A percentile compares a stretch with the other conserved stretches of the same genome.
These are phyloP conservation scores for Pempheris klunzingeri DNA, from an alignment of 2,797 vertebrate genomes.

Conservation along the genomic window DNA sequence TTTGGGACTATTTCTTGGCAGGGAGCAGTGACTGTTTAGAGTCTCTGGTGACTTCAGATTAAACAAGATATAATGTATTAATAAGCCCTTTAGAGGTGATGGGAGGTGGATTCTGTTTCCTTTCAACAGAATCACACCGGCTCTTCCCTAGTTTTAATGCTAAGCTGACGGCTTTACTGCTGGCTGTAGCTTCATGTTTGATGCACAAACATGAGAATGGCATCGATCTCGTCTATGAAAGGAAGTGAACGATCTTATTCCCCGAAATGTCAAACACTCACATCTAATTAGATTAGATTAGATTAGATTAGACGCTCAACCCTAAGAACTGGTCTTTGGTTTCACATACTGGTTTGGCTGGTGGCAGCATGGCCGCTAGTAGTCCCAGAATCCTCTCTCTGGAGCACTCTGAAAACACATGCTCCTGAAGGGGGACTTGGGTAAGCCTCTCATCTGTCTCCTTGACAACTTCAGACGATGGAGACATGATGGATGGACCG, in stretches of 20 bases:
- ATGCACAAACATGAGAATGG: not conserved
- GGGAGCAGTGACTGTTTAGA: not conserved
- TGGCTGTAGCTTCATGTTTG: not conserved
- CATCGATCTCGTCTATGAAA: not conserved
- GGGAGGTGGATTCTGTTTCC: no score
- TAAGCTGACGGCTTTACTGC: not conserved
- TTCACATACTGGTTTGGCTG: conserved; percentile 88
- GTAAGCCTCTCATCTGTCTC: conserved; percentile 84
- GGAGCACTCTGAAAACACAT: conserved; percentile 97
- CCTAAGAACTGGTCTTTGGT: not conserved
- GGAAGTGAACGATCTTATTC: not conserved
- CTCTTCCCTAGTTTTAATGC: not conserved
- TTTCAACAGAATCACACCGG: not conserved
- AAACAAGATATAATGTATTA: not conserved
- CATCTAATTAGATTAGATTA: not conserved
- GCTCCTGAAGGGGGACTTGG: conserved; percentile 89
- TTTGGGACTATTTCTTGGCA: not conserved
- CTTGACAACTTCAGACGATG: conserved; percentile 75
- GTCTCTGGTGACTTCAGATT: not conserved
- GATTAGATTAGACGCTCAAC: not conserved
- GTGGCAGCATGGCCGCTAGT: conserved; percentile 95
- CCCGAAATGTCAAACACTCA: not conserved
- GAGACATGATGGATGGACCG: conserved; percentile 75
- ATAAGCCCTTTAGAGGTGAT: not conserved
- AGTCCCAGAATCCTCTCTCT: conserved; percentile 97